Evolutionary conservation across 64 coral and sea anemone species (phyloP).

Genomic region (Porites lutea): DNA sequence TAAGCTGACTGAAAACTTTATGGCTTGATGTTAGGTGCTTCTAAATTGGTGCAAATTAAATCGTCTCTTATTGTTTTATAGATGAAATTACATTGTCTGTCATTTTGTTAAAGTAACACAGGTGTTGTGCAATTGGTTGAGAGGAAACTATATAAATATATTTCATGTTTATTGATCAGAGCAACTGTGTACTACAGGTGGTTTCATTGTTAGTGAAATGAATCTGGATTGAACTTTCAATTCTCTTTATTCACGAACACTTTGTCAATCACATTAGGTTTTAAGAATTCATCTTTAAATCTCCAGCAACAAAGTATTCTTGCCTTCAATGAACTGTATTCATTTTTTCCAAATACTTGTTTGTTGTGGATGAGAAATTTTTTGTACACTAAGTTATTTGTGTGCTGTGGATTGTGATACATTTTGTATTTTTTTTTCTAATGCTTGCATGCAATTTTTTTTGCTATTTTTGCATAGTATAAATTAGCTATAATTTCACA

Average conservation of each 20-base stretch:
- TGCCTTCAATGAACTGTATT: background rate
- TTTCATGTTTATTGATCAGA: background rate
- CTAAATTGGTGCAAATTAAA: too few species aligned
- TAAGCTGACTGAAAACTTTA: too few species aligned
- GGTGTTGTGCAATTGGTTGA: background rate
- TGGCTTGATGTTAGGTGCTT: too few species aligned
- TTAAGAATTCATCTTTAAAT: background rate
- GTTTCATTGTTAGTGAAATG: background rate
- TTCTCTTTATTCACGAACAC: background rate
- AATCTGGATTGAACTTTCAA: background rate
- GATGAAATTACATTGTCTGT: too few species aligned
- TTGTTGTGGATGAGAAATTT: too few species aligned
- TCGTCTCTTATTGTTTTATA: too few species aligned
- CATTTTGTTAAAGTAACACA: background rate
- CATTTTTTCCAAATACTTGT: too few species aligned
- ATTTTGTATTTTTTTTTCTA: background rate
- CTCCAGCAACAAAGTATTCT: background rate
- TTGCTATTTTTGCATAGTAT: background rate
- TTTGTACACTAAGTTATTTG: too few species aligned
- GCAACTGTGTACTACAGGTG: conserved; percentile 16
- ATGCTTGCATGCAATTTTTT: background rate
- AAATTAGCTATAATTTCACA: background rate
- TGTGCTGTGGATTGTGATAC: too few species aligned
- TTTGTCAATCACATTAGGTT: background rate
- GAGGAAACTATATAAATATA: background rate